Evolutionary conservation across 2,797 vertebrate genomes (phyloP).

Genomic region (Arremon aurantiirostris): DNA sequence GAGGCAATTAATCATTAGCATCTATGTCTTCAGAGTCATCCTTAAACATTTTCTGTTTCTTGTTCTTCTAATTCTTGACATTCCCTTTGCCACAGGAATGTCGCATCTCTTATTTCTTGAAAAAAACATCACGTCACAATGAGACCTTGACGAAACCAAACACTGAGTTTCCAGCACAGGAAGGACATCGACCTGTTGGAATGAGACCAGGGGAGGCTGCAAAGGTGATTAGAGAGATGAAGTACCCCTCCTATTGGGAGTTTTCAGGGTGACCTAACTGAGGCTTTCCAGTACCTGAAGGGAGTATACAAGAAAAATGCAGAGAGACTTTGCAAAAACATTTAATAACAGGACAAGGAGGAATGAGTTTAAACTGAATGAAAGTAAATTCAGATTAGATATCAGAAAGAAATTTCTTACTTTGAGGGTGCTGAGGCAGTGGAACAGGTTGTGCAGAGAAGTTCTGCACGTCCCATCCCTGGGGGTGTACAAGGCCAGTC

Average conservation of each 20-base stretch:
- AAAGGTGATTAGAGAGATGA: neutral
- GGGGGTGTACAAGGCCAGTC: neutral
- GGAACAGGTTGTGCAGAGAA: neutral
- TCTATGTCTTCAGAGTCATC: neutral
- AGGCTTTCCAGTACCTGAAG: neutral
- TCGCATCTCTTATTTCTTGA: neutral
- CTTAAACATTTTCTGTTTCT: neutral
- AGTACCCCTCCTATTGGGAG: neutral
- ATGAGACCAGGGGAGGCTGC: neutral
- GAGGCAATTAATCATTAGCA: neutral
- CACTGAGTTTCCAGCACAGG: neutral
- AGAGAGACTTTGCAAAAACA: neutral
- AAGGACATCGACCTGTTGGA: neutral
- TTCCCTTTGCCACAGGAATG: neutral
- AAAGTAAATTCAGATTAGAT: neutral
- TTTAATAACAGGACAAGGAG: neutral
- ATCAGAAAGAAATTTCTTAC: neutral
- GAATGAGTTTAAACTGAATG: neutral
- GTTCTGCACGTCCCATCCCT: neutral
- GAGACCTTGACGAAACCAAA: neutral
- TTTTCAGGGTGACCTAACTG: neutral
- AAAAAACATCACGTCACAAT: neutral
- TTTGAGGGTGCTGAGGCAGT: neutral
- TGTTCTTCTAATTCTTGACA: neutral
- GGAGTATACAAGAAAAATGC: neutral